phyloP scores from a whole-genome alignment of 2,113 vertebrate species.

The Lagenorhynchus albirostris region DNA sequence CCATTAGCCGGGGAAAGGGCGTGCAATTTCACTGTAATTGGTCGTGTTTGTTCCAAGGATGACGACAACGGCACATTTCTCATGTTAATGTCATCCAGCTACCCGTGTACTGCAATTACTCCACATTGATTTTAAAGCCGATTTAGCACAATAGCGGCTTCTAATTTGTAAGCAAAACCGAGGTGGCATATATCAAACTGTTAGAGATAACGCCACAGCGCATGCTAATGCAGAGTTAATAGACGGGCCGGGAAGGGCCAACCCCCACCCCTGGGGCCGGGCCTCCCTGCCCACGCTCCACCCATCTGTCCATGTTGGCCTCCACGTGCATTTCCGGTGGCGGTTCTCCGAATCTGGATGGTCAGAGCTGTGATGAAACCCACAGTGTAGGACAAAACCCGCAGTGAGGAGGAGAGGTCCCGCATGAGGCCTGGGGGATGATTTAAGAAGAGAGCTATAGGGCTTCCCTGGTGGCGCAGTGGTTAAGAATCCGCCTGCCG shows the following conservation, averaged over 20 bases:
- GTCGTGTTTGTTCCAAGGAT: conserved; percentile 59
- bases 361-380: not conserved
- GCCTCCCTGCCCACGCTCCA: not conserved
- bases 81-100: conserved; percentile 68
- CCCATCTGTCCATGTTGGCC: not conserved
- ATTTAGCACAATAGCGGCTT: conserved; percentile 71
- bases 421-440: not conserved
- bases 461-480: not conserved
- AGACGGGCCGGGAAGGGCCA: conserved; percentile 33
- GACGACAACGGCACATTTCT: conserved; percentile 57
- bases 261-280: not conserved
- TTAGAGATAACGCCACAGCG: conserved; percentile 57
- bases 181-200: conserved; percentile 77
- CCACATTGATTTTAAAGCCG: conserved; percentile 76
- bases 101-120: conserved; percentile 71
- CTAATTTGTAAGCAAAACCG: conserved; percentile 79
- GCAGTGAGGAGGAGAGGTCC: not conserved
- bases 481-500: too few species aligned
- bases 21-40: conserved; percentile 60
- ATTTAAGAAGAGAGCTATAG: not conserved
- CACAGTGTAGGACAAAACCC: not conserved
- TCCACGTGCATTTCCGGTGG: rapidly evolving
- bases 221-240: conserved; percentile 71
- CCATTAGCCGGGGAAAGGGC: conserved; percentile 43
- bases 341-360: not conserved